A percentile compares a stretch with the other conserved stretches of the same genome.
These are phyloP conservation scores for Apis florea DNA, from an alignment of 1,140 invertebrate species.

Conservation along the genomic window DNA sequence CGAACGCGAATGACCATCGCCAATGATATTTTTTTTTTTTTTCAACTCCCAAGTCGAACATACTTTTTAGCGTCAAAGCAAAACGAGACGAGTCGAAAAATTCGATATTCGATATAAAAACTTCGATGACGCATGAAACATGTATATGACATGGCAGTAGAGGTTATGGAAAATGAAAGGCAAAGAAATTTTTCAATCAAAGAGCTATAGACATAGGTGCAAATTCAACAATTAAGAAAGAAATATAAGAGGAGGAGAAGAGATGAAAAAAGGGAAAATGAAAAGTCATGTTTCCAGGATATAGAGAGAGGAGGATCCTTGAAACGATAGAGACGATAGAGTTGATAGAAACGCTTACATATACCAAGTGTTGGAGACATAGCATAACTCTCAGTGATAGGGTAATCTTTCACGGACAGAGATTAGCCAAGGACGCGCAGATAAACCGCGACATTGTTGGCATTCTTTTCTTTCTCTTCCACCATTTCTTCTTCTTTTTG, in stretches of 20 bases:
- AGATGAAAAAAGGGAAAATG: background rate
- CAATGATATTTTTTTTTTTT: background rate
- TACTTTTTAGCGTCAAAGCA: no score
- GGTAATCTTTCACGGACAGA: slow-evolving; percentile 74
- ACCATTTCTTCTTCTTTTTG: slow-evolving; percentile 5
- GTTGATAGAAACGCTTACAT: slow-evolving; percentile 36
- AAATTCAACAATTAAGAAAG: background rate
- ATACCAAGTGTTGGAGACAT: slow-evolving; percentile 34
- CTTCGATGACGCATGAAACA: no score
- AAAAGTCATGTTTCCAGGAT: background rate
- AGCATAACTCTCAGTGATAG: slow-evolving; percentile 67
- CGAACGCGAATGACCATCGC: slow-evolving; percentile 3
- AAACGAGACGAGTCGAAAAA: no score
- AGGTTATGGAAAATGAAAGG: no score
- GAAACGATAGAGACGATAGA: background rate
- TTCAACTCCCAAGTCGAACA: background rate
- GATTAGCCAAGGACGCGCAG: slow-evolving; percentile 80
- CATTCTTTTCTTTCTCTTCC: slow-evolving; percentile 56
- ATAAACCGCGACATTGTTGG: slow-evolving; percentile 74
- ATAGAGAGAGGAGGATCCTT: background rate
- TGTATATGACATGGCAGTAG: no score
- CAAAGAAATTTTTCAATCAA: no score
- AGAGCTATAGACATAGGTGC: no score
- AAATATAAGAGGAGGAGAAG: background rate
- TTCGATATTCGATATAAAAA: no score